Percentiles rank a stretch among this genome's conserved stretches.
Conservation (phyloP, 1,140 invertebrate genomes). For the Drosophila lacteicornis region DNA sequence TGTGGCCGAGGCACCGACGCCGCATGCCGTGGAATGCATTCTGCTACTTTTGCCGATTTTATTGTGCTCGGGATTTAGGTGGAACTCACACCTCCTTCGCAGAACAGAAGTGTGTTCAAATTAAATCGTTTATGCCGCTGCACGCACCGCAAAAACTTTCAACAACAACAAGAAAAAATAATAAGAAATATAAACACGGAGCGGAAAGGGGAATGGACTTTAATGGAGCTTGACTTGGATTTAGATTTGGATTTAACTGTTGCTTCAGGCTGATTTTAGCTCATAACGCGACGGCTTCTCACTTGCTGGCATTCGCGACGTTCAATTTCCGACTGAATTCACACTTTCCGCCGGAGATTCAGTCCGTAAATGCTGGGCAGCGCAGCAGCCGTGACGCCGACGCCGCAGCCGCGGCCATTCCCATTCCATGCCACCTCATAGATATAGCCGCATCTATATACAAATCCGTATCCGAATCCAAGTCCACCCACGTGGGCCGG, state of each 20-base stretch:
- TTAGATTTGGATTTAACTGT: neutral
- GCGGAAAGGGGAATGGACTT: conserved; percentile 3
- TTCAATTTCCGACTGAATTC: conserved; percentile 74
- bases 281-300: conserved; percentile 25
- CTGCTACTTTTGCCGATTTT: conserved; percentile 50
- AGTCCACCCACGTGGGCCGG: conserved; percentile 68
- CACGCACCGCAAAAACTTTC: conserved; percentile 46
- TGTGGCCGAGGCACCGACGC: conserved; percentile 74
- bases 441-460: conserved; percentile 31
- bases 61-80: conserved; percentile 27
- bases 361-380: conserved; percentile 39
- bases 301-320: conserved; percentile 57
- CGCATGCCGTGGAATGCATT: conserved; percentile 84
- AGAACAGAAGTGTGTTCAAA: conserved; percentile 24
- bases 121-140: conserved; percentile 45
- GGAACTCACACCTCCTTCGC: conserved; percentile 4
- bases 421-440: conserved; percentile 47
- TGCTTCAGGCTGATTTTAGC: conserved; percentile 5
- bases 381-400: conserved; percentile 18
- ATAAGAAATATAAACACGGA: neutral
- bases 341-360: conserved; percentile 70
- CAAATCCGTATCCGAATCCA: conserved; percentile 26
- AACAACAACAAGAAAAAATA: conserved; percentile 13
- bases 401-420: conserved; percentile 17
- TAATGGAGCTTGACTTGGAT: conserved; percentile 9